Evolutionary conservation across 2,113 vertebrate genomes (phyloP).

Genomic region (Pelusios castaneus): DNA sequence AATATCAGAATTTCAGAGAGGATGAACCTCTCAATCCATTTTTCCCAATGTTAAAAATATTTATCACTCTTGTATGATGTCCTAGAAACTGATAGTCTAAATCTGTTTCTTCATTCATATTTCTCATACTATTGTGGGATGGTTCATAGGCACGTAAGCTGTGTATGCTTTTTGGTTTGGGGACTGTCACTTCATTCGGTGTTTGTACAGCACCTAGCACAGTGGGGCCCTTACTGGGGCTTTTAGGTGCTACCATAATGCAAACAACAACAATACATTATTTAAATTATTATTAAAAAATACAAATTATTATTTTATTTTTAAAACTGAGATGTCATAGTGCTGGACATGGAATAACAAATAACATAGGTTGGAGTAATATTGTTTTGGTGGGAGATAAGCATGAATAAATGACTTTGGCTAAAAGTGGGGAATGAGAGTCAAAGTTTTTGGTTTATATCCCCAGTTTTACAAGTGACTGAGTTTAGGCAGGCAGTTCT

Average conservation of each 20-base stretch:
- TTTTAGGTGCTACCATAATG: not conserved
- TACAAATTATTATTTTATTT: too few species aligned
- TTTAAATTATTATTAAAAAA: too few species aligned
- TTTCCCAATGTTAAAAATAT: not conserved
- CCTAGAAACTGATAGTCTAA: not conserved
- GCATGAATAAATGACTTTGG: not conserved
- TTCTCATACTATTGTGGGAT: not conserved
- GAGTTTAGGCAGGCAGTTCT: not conserved
- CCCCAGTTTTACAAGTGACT: not conserved
- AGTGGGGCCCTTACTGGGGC: not conserved
- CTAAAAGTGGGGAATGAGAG: not conserved
- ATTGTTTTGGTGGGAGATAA: not conserved
- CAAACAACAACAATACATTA: not conserved
- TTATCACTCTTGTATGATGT: accelerated
- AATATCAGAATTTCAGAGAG: not conserved
- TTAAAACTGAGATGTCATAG: not conserved
- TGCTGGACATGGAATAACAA: not conserved
- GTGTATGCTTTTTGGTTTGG: not conserved
- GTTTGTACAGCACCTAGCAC: not conserved
- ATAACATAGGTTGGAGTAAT: not conserved
- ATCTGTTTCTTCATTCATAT: not conserved
- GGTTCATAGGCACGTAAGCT: not conserved
- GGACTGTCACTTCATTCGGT: not conserved
- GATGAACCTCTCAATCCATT: not conserved
- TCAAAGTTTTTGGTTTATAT: not conserved